These are phyloP conservation scores for Salticus scenicus DNA, from an alignment of 2,888 invertebrate genomes.

Conservation along the genomic window DNA sequence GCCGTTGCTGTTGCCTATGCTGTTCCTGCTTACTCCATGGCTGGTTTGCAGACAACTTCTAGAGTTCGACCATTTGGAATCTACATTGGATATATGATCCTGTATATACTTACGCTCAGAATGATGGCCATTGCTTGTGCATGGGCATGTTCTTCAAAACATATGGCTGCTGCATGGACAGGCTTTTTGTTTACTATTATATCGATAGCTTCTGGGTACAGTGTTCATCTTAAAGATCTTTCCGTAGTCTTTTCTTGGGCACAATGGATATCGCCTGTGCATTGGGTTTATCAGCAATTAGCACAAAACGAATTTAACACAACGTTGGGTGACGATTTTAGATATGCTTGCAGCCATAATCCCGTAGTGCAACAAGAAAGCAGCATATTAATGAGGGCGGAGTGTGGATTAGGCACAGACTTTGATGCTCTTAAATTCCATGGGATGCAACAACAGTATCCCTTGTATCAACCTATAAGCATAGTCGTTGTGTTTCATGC, in stretches of 20 bases:
- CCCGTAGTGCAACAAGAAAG: slow-evolving; percentile 91
- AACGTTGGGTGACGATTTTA: slow-evolving; percentile 63
- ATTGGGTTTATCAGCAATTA: slow-evolving; percentile 84
- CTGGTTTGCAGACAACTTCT: slow-evolving; percentile 73
- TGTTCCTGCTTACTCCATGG: slow-evolving; percentile 82
- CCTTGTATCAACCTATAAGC: slow-evolving; percentile 56
- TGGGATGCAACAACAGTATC: slow-evolving; percentile 44
- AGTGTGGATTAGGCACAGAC: slow-evolving; percentile 71
- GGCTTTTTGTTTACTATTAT: slow-evolving; percentile 80
- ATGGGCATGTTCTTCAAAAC: slow-evolving; percentile 82
- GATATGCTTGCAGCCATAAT: slow-evolving; percentile 74
- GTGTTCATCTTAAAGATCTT: slow-evolving; percentile 83
- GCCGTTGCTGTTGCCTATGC: slow-evolving; percentile 89
- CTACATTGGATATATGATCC: slow-evolving; percentile 75
- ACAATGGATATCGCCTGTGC: slow-evolving; percentile 81
- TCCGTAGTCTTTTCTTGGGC: slow-evolving; percentile 81
- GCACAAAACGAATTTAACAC: slow-evolving; percentile 72
- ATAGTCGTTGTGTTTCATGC: slow-evolving; percentile 57
- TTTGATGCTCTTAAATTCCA: slow-evolving; percentile 50
- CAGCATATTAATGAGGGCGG: slow-evolving; percentile 78
- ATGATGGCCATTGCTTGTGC: slow-evolving; percentile 80
- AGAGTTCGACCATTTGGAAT: slow-evolving; percentile 71
- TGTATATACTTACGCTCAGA: slow-evolving; percentile 75
- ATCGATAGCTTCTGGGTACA: slow-evolving; percentile 80
- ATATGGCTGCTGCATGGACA: slow-evolving; percentile 80